A percentile compares a stretch with the other conserved stretches of the same genome.
Evolutionary conservation across 2,888 invertebrate genomes (phyloP).

Genomic region (Amaurobius ferox): DNA sequence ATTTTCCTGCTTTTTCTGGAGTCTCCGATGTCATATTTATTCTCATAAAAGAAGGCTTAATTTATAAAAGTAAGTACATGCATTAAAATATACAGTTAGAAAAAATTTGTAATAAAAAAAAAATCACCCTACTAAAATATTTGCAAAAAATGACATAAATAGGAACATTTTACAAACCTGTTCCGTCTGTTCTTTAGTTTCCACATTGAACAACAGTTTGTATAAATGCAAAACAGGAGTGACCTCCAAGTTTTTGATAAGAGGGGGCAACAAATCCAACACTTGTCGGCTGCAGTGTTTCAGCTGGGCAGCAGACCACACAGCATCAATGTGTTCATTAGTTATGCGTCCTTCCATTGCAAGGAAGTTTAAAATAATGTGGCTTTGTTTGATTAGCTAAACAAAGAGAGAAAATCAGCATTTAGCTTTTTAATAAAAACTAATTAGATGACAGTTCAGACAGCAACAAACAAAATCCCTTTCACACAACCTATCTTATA

Average conservation of each 20-base stretch:
- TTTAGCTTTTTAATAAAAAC: too few relatives aligned
- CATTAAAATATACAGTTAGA: not conserved
- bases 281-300: slow-evolving; percentile 97
- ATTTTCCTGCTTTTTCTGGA: too few relatives aligned
- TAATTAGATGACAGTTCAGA: too few relatives aligned
- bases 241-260: slow-evolving; percentile 92
- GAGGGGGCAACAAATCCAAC: slow-evolving; percentile 90
- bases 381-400: slow-evolving; percentile 94
- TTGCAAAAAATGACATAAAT: too few relatives aligned
- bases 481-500: too few relatives aligned
- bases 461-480: too few relatives aligned
- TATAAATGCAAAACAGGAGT: slow-evolving; percentile 93
- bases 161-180: too few relatives aligned
- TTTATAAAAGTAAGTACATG: not conserved
- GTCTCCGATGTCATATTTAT: too few relatives aligned
- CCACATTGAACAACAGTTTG: slow-evolving; percentile 89
- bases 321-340: slow-evolving; percentile 91
- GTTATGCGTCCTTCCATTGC: slow-evolving; percentile 94
- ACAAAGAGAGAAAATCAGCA: not conserved
- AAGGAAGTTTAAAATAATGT: slow-evolving; percentile 92
- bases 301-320: slow-evolving; percentile 96
- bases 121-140: too few relatives aligned
- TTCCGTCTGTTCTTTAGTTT: slow-evolving; percentile 94
- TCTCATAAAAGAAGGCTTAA: not conserved
- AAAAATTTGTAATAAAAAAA: too few relatives aligned